Evolutionary conservation across 2,797 vertebrate genomes (phyloP).

Genomic region (Australoheros facetus): DNA sequence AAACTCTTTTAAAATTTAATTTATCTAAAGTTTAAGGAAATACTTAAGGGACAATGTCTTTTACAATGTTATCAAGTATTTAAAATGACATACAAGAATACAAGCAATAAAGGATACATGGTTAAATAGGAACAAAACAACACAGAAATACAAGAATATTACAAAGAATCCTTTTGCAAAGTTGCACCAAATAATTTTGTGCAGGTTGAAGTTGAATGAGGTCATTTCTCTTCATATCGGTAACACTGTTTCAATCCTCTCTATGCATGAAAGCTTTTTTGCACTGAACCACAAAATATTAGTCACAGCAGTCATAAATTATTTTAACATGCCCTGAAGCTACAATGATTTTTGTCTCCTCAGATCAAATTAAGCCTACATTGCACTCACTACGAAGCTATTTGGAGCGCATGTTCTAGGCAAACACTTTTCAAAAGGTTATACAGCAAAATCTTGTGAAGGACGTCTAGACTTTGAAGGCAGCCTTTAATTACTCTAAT

Average conservation of each 20-base stretch:
- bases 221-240: not conserved
- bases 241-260: not conserved
- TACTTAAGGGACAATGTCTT: no score
- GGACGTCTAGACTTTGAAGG: not conserved
- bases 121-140: not conserved
- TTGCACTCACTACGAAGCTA: not conserved
- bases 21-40: not conserved
- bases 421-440: not conserved
- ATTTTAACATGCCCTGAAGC: constrained; percentile 8
- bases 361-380: not conserved
- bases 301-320: not conserved
- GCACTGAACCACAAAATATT: not conserved
- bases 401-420: not conserved
- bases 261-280: not conserved
- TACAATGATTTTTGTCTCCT: constrained; percentile 1
- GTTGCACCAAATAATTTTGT: not conserved
- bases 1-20: no score
- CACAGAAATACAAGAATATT: not conserved
- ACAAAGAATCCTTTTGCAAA: not conserved
- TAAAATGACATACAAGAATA: not conserved
- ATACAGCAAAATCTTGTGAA: not conserved
- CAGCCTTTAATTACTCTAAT: not conserved
- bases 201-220: not conserved
- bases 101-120: not conserved
- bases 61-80: not conserved